These are phyloP conservation scores for Melanerpes aurifrons DNA, from an alignment of 2,113 vertebrate species.

Conservation along the genomic window DNA sequence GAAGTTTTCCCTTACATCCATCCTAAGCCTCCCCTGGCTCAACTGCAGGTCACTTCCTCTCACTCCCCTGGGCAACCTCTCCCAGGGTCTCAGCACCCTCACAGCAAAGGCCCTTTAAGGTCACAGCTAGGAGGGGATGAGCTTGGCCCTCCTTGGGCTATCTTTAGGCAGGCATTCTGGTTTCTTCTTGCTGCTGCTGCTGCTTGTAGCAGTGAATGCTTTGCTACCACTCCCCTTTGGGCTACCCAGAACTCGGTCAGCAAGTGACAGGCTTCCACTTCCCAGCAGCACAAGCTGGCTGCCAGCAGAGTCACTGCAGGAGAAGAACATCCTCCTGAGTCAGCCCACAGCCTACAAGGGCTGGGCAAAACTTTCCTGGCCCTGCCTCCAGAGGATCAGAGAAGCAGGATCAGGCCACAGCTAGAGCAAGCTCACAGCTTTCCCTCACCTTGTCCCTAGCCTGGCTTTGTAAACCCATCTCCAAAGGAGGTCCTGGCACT, in stretches of 20 bases:
- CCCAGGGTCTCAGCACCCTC: no score
- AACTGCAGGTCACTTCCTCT: no score
- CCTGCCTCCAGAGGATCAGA: neutral
- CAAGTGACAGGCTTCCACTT: neutral
- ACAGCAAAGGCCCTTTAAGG: no score
- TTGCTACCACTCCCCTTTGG: neutral
- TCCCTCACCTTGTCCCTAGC: neutral
- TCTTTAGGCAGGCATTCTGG: neutral
- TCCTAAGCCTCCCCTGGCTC: no score
- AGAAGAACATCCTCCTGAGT: neutral
- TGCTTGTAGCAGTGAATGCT: neutral
- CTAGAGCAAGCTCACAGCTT: neutral
- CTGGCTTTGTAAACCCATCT: neutral
- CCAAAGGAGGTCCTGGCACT: neutral
- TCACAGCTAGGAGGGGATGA: no score
- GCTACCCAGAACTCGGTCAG: neutral
- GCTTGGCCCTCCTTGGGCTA: no score
- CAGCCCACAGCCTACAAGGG: neutral
- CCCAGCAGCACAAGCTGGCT: neutral
- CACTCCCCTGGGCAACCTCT: no score
- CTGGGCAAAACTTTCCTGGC: neutral
- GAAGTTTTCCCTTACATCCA: no score
- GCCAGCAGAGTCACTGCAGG: neutral
- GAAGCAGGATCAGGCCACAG: neutral
- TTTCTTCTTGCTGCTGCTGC: neutral